These are phyloP conservation scores for Plestiodon gilberti DNA, from an alignment of 2,113 vertebrate species.

Conservation along the genomic window DNA sequence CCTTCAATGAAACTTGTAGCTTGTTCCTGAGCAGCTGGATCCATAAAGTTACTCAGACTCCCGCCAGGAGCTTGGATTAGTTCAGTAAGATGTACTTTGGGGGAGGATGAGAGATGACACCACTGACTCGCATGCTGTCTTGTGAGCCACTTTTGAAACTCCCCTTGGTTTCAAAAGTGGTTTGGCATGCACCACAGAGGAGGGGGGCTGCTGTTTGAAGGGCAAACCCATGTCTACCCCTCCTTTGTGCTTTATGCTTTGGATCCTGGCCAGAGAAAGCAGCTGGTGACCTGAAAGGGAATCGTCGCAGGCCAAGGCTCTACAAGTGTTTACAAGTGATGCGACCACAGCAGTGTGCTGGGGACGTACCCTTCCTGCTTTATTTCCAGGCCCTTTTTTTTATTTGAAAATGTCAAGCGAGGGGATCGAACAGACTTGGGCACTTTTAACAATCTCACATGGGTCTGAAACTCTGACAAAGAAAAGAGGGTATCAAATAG, in stretches of 20 bases:
- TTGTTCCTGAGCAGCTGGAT: background rate
- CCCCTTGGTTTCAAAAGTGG: background rate
- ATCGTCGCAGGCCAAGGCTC: background rate
- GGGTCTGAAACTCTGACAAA: no score
- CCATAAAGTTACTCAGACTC: background rate
- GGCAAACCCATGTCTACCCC: background rate
- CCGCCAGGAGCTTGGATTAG: background rate
- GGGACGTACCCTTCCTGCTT: no score
- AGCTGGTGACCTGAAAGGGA: background rate
- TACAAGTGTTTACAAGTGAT: background rate
- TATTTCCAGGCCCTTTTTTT: no score
- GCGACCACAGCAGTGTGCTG: background rate
- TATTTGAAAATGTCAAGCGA: no score
- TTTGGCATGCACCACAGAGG: background rate
- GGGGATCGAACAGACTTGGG: no score
- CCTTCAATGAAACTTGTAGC: background rate
- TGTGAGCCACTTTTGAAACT: background rate
- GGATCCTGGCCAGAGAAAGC: background rate
- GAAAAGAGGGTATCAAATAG: no score
- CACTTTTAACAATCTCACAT: no score
- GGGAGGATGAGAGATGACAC: no score
- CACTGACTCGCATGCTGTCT: background rate
- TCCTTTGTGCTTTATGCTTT: background rate
- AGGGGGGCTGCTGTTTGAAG: background rate
- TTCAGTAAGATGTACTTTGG: background rate